Conservation (phyloP, 1,140 invertebrate species). For the Plodia interpunctella region DNA sequence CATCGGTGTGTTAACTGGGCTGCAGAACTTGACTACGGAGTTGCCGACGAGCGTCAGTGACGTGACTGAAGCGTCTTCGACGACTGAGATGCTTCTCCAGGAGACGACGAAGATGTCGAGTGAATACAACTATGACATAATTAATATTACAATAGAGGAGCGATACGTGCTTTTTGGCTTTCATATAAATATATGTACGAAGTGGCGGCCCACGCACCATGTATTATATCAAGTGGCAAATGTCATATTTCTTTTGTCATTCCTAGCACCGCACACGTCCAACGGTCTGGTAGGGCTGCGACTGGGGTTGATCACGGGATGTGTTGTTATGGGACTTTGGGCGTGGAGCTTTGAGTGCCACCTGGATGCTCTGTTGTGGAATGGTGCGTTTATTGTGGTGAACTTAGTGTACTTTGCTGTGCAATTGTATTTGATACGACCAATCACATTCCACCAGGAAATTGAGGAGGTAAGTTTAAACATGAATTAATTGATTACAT, state of each 20-base stretch:
- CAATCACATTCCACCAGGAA: slow-evolving; percentile 89
- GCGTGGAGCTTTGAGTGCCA: slow-evolving; percentile 91
- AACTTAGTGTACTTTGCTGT: slow-evolving; percentile 90
- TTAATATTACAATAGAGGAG: slow-evolving; percentile 62
- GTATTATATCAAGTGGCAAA: slow-evolving; percentile 91
- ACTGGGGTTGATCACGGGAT: slow-evolving; percentile 85
- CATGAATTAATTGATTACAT: neutral
- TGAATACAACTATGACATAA: slow-evolving; percentile 37
- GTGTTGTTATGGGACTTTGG: slow-evolving; percentile 88
- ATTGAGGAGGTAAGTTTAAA: slow-evolving; percentile 84
- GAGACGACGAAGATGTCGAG: slow-evolving; percentile 47
- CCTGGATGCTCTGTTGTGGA: slow-evolving; percentile 91
- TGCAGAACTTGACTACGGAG: slow-evolving; percentile 65
- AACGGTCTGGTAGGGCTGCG: slow-evolving; percentile 88
- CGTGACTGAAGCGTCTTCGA: slow-evolving; percentile 23
- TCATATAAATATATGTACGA: slow-evolving; percentile 77
- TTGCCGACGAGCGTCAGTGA: slow-evolving; percentile 50
- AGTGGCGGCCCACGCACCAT: slow-evolving; percentile 81
- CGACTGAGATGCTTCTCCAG: slow-evolving; percentile 51
- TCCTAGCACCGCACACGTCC: slow-evolving; percentile 87
- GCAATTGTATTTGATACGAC: slow-evolving; percentile 88
- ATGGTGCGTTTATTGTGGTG: slow-evolving; percentile 87
- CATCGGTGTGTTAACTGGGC: slow-evolving; percentile 63
- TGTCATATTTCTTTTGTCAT: slow-evolving; percentile 87
- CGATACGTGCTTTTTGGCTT: slow-evolving; percentile 65